Percentiles rank a stretch among this genome's conserved stretches.
Evolutionary conservation across 2,113 vertebrate species (phyloP).

Genomic region (Butastur rufipennis): DNA sequence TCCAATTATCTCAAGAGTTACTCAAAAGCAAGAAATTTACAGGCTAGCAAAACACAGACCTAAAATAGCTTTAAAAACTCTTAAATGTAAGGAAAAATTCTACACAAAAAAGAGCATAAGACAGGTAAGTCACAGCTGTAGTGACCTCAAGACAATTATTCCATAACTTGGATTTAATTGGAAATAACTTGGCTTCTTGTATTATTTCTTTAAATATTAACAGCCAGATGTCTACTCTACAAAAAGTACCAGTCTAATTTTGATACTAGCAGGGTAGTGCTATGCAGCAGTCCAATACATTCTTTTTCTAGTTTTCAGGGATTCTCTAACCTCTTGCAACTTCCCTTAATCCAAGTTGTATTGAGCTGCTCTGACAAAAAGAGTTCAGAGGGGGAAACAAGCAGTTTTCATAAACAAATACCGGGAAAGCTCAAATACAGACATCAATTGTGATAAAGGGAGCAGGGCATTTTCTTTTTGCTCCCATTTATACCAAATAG

Average conservation of each 20-base stretch:
- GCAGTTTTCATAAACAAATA: constrained; percentile 8
- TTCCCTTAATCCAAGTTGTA: neutral
- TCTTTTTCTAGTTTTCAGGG: neutral
- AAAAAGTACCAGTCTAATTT: neutral
- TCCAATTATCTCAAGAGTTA: neutral
- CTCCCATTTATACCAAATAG: neutral
- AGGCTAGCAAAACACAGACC: neutral
- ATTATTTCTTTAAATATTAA: neutral
- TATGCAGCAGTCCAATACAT: neutral
- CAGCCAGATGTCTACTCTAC: neutral
- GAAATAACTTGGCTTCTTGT: neutral
- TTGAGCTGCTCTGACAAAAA: neutral
- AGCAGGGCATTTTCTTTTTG: neutral
- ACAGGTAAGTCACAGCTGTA: neutral
- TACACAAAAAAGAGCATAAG: neutral
- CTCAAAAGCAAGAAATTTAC: neutral
- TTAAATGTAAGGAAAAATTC: neutral
- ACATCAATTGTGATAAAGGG: neutral
- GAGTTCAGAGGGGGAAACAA: neutral
- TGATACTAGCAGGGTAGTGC: neutral
- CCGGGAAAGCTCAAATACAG: neutral
- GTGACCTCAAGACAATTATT: neutral
- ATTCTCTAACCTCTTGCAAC: neutral
- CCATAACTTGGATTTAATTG: neutral
- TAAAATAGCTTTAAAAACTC: neutral